Conservation (phyloP, 2,113 vertebrate species). For the Arizona elegans region DNA sequence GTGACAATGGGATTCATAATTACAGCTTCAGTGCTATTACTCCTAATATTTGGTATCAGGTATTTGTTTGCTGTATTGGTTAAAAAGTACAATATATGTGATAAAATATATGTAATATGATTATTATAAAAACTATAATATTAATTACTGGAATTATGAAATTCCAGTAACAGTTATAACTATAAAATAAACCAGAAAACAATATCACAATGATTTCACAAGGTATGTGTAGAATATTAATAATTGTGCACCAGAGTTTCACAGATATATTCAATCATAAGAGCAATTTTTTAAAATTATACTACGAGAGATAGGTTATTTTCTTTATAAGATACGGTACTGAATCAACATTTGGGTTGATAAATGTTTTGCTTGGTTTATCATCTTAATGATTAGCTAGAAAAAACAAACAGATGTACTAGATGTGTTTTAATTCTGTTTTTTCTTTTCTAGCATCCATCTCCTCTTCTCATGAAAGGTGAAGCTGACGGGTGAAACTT, state of each 20-base stretch:
- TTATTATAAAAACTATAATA: neutral
- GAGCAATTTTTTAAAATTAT: neutral
- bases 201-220: neutral
- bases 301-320: neutral
- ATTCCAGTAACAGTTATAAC: too few relatives aligned
- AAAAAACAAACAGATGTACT: neutral
- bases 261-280: neutral
- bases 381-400: neutral
- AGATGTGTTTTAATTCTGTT: constrained; percentile 1
- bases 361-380: neutral
- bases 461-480: neutral
- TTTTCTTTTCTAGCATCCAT: constrained; percentile 33
- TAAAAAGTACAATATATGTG: neutral
- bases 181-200: neutral
- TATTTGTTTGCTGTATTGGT: neutral
- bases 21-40: neutral
- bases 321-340: neutral
- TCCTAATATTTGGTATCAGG: neutral
- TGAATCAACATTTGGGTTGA: neutral
- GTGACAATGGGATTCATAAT: neutral
- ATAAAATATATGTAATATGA: neutral
- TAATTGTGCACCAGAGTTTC: neutral
- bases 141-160: neutral
- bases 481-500: neutral
- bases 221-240: neutral